Evolutionary conservation across 2,888 invertebrate genomes (phyloP).

Genomic region (Trissoscelio sp.): DNA sequence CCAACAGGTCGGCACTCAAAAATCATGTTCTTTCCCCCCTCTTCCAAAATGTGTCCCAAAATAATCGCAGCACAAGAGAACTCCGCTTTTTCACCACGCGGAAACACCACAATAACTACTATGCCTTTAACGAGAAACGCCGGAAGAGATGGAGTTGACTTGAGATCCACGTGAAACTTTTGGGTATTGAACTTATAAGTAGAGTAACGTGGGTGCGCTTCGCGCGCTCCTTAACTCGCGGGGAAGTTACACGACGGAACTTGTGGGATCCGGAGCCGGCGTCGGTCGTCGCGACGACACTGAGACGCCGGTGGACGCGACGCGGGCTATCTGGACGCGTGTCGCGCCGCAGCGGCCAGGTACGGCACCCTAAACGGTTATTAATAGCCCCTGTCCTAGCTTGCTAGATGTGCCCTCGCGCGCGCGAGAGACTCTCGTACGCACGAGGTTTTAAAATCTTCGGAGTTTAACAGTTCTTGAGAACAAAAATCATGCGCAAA

Average conservation of each 20-base stretch:
- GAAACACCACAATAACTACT: too few species aligned
- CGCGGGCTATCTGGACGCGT: conserved; percentile 78
- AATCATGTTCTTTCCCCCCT: not conserved
- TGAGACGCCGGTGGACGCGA: conserved; percentile 81
- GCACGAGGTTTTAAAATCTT: conserved; percentile 13
- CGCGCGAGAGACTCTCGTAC: conserved; percentile 7
- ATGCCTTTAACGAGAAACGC: too few species aligned
- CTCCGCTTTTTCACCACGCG: too few species aligned
- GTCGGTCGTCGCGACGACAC: conserved; percentile 83
- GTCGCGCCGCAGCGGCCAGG: conserved; percentile 80
- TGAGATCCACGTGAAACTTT: conserved; percentile 23
- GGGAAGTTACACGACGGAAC: conserved; percentile 34
- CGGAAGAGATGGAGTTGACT: too few species aligned
- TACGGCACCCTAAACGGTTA: conserved; percentile 83
- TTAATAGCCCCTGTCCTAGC: conserved; percentile 83
- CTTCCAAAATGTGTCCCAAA: too few species aligned
- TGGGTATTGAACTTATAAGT: too few species aligned
- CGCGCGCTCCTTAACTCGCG: conserved; percentile 13
- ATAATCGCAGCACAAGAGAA: too few species aligned
- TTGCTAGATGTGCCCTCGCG: conserved; percentile 81
- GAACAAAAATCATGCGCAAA: too few species aligned
- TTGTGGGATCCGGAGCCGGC: conserved; percentile 73
- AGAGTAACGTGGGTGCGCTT: too few species aligned
- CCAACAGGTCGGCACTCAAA: conserved; percentile 45
- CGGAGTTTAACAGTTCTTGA: too few species aligned